phyloP scores from a whole-genome alignment of 2,888 invertebrate species.

The Aspidapion aeneum region DNA sequence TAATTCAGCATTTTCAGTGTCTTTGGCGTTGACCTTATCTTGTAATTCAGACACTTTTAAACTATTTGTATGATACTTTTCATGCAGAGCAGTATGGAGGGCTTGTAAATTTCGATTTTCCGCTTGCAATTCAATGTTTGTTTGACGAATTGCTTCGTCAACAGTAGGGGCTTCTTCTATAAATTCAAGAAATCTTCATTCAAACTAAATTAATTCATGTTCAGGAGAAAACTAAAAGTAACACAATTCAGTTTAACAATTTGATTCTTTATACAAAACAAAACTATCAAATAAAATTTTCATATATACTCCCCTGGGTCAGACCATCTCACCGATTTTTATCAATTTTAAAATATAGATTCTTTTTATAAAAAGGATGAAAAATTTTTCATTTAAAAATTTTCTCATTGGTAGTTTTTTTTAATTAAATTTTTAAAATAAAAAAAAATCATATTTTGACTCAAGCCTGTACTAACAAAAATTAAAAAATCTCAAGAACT shows the following conservation, averaged over 20 bases:
- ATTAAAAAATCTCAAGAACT: no score
- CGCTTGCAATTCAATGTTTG: constrained; percentile 81
- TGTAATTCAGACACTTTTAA: constrained; percentile 85
- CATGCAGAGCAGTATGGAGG: constrained; percentile 85
- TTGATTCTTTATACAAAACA: neutral
- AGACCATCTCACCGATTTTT: no score
- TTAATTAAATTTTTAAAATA: no score
- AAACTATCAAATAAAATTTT: no score
- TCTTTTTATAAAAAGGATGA: no score
- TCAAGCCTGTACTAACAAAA: no score
- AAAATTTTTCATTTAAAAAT: no score
- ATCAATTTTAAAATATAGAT: no score
- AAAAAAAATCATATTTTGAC: no score
- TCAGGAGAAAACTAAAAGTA: neutral
- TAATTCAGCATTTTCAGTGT: constrained; percentile 92
- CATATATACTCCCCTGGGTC: no score
- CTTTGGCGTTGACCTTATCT: constrained; percentile 84
- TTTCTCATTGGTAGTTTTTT: no score
- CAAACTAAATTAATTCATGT: neutral
- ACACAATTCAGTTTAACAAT: no score
- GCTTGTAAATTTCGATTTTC: constrained; percentile 93
- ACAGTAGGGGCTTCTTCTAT: constrained; percentile 64
- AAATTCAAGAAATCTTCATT: constrained; percentile 1
- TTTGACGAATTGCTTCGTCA: constrained; percentile 80
- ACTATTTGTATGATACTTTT: constrained; percentile 89